Evolutionary conservation across 2,797 vertebrate species (phyloP), one percentile per base, ranked within the genome.

Genomic region (Sus cebifrons): DNA sequence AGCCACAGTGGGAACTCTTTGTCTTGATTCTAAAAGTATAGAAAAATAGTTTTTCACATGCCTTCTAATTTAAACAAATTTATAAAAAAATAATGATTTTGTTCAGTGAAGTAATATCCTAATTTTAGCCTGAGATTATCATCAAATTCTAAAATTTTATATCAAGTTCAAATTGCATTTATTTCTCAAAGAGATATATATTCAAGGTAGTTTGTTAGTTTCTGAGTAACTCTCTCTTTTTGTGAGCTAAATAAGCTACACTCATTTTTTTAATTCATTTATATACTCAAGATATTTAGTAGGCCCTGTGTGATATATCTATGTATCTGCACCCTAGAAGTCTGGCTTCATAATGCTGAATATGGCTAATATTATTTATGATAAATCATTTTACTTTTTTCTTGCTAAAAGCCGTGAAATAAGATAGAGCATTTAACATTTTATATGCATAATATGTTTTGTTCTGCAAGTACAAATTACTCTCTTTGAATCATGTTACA

Each of bases 91-190:
- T 44, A 15, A 75, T 83, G 65, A 73, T 79, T 52, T 68, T 86
- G 15, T 32, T 9, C 20, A 70, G 29, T 75, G 29, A 93, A 23
- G 6, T 27, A 84, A 95, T 71, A 14, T 29, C 6, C 60, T 81
- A 82, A 27, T 64, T 70, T 70, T 84, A 75, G 49, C n/a, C n/a
- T 15, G 54, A 96, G n/a, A 62, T 86, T 67, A 94, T 71, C 5
- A 40, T 2, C 8, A 60, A 91, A 90, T 88, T 78, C 10, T 15
- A 67, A 93, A 94, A 49, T 89, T 75, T 93, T 90, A 36, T n/a
- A 16, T 49, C 32, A n/a, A 91, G 23, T 78, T 20, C 36, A 56
- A 78, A 79, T 27, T 77, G 12, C 3, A 67, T 91, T 94, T 86
- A 13, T 84, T 40, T 83, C 75, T 95, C 25, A 67, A 82, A 73